Evolutionary conservation across 92 coral and sea anemone species (phyloP).

Genomic region (Phenganax subtilis): DNA sequence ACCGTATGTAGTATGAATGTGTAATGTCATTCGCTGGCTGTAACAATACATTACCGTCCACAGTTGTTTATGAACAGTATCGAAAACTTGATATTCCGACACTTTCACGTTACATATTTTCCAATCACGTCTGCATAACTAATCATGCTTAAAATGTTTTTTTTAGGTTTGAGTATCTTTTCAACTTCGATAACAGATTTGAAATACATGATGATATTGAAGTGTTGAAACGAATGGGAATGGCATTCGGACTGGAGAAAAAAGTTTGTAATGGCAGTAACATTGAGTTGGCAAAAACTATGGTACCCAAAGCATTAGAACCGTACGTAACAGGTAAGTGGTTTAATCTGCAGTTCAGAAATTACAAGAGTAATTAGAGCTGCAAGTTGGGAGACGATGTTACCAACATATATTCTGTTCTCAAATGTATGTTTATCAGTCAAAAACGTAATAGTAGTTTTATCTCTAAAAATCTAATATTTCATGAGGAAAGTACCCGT

Average conservation of each 20-base stretch:
- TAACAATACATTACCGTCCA: too few species aligned
- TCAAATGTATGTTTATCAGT: too few species aligned
- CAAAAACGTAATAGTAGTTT: too few species aligned
- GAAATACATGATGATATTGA: conserved; percentile 99
- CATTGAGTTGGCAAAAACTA: conserved; percentile 68
- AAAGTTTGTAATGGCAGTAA: conserved; percentile 67
- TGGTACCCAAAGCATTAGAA: conserved; percentile 97
- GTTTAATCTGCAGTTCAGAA: background rate
- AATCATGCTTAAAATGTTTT: background rate
- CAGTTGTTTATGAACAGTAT: too few species aligned
- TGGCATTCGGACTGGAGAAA: conserved; percentile 97
- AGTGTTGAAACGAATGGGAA: conserved; percentile 94
- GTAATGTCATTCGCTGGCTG: too few species aligned
- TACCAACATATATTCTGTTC: too few species aligned
- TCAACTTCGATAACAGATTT: conserved; percentile 97
- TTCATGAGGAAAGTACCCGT: too few species aligned
- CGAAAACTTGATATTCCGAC: too few species aligned
- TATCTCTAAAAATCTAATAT: too few species aligned
- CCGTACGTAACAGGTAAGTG: conserved; percentile 86
- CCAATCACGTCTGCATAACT: too few species aligned
- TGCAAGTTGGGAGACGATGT: background rate
- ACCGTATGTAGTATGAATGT: too few species aligned
- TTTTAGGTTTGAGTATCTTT: conserved; percentile 81
- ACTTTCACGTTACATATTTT: too few species aligned
- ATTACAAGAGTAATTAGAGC: background rate